Conservation (phyloP, 2,888 invertebrate species). For the Tipula lateralis region DNA sequence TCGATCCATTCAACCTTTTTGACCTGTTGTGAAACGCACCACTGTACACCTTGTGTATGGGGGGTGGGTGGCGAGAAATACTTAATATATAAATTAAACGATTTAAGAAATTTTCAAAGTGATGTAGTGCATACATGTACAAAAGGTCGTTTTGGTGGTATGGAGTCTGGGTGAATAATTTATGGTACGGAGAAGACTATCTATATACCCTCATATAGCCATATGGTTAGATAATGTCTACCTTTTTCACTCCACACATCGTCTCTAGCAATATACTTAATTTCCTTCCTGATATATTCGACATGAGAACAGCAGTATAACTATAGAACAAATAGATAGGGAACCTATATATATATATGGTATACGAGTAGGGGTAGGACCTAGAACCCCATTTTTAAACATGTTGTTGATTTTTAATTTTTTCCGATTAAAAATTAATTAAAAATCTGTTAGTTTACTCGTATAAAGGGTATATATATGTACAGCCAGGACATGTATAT, state of each 20-base stretch:
- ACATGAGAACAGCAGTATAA: not conserved
- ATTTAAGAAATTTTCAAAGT: not conserved
- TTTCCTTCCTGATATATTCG: not conserved
- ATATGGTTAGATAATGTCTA: not conserved
- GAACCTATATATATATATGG: not conserved
- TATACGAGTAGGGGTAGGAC: too few species aligned
- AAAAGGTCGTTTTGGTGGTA: not conserved
- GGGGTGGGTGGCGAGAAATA: not conserved
- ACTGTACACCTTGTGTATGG: not conserved
- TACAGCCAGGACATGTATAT: not conserved
- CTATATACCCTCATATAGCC: not conserved
- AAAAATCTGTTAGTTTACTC: not conserved
- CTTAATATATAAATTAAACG: not conserved
- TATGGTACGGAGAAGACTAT: not conserved
- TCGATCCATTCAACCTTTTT: not conserved
- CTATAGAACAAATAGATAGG: not conserved
- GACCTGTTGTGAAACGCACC: not conserved
- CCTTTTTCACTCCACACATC: not conserved
- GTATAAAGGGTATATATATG: not conserved
- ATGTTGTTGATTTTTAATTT: slow-evolving; percentile 19
- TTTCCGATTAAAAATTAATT: slow-evolving; percentile 19
- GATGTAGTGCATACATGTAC: too few species aligned
- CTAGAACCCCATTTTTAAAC: not conserved
- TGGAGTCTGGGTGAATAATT: not conserved
- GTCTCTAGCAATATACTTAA: not conserved